These are phyloP conservation scores for Corydoras maculifer DNA, from an alignment of 2,113 vertebrate species.

Conservation along the genomic window DNA sequence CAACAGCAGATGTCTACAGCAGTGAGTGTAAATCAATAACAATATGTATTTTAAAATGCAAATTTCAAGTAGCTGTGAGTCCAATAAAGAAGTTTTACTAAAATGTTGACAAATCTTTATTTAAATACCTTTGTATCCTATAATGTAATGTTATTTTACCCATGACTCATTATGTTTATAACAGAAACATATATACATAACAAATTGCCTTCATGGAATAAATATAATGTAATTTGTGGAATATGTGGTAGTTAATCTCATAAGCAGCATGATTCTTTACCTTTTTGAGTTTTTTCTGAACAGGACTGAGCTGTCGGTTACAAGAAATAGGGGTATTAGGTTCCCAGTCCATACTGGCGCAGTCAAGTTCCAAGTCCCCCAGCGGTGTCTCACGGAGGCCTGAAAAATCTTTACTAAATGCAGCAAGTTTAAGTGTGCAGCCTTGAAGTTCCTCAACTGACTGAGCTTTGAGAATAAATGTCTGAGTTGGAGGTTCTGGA, in stretches of 20 bases:
- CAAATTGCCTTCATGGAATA: neutral
- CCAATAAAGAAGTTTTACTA: too few species aligned
- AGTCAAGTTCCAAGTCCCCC: slow-evolving; percentile 67
- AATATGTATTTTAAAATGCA: too few species aligned
- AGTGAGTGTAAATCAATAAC: too few species aligned
- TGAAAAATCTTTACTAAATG: slow-evolving; percentile 62
- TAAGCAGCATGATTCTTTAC: slow-evolving; percentile 42
- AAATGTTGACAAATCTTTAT: too few species aligned
- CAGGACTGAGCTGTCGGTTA: slow-evolving; percentile 58
- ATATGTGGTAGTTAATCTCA: neutral
- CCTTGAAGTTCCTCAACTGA: slow-evolving; percentile 57
- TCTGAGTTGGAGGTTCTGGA: slow-evolving; percentile 52
- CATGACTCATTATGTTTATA: too few species aligned
- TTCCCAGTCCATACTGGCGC: slow-evolving; percentile 62
- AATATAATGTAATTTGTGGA: neutral
- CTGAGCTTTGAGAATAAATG: slow-evolving; percentile 56
- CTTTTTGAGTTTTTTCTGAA: slow-evolving; percentile 69
- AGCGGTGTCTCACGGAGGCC: slow-evolving; percentile 62
- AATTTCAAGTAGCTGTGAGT: too few species aligned
- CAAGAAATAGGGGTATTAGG: slow-evolving; percentile 49
- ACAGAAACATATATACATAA: too few species aligned
- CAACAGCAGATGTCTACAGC: too few species aligned
- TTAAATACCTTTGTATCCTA: too few species aligned
- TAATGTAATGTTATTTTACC: too few species aligned
- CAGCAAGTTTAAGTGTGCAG: slow-evolving; percentile 61